These are phyloP conservation scores for Herminia tarsipennalis DNA, from an alignment of 2,888 invertebrate species.

Conservation along the genomic window DNA sequence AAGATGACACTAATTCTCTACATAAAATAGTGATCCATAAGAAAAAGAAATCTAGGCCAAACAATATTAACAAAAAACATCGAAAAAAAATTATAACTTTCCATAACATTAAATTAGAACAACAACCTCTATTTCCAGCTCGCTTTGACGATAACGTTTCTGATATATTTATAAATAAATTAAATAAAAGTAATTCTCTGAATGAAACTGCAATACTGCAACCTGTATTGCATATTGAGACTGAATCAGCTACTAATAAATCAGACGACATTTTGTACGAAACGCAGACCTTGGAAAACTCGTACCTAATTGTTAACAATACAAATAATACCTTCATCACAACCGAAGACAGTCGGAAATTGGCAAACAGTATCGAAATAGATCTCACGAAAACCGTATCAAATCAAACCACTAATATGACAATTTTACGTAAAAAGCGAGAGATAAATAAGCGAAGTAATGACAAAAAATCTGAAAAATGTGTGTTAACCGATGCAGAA, in stretches of 20 bases:
- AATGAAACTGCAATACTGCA: conserved; percentile 27
- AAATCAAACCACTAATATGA: conserved; percentile 48
- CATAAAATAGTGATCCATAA: conserved; percentile 73
- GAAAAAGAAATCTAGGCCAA: conserved; percentile 68
- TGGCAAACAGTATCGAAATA: conserved; percentile 70
- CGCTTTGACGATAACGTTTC: conserved; percentile 43
- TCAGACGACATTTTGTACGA: conserved; percentile 44
- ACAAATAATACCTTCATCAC: conserved; percentile 58
- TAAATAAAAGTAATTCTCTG: conserved; percentile 28
- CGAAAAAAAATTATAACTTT: conserved; percentile 67
- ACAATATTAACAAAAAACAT: conserved; percentile 66
- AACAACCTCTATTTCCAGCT: conserved; percentile 46
- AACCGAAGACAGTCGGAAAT: conserved; percentile 48
- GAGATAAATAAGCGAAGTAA: conserved; percentile 30
- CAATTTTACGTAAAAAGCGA: conserved; percentile 57
- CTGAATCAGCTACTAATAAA: conserved; percentile 36
- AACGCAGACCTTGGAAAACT: conserved; percentile 53
- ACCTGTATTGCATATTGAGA: conserved; percentile 28
- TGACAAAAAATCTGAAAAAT: conserved; percentile 56
- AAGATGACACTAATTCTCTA: conserved; percentile 52
- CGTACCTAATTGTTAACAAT: conserved; percentile 60
- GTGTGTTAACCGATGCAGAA: conserved; percentile 53
- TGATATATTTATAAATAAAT: conserved; percentile 27
- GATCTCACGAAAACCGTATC: conserved; percentile 50
- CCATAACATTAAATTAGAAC: conserved; percentile 64